Conservation (phyloP, 1,140 invertebrate species). For the Diachasmimorpha longicaudata region DNA sequence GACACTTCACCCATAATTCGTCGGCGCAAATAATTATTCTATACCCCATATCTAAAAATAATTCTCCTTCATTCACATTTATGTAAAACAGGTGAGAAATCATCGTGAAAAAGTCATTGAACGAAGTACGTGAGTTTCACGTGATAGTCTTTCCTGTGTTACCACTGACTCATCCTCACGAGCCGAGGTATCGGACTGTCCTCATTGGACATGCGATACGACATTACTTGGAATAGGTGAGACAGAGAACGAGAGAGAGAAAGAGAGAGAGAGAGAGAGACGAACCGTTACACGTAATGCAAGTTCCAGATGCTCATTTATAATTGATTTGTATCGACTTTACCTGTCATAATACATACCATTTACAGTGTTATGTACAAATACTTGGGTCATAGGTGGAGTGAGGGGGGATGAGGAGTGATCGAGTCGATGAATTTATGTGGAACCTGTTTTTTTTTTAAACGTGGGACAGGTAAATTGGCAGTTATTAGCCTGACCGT, state of each 20-base stretch:
- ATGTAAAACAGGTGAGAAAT: neutral
- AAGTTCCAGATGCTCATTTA: neutral
- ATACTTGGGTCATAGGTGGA: neutral
- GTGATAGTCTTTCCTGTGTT: neutral
- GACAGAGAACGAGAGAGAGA: too few relatives aligned
- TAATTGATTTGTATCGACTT: slow-evolving; percentile 34
- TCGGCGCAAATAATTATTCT: neutral
- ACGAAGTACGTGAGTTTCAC: neutral
- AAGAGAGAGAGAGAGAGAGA: neutral
- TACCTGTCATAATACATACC: slow-evolving; percentile 28
- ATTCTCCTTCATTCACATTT: neutral
- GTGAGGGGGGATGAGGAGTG: slow-evolving; percentile 21
- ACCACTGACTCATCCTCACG: neutral
- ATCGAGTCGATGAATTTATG: slow-evolving; percentile 48
- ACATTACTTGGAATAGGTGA: neutral
- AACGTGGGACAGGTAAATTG: slow-evolving; percentile 51
- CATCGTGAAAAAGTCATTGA: neutral
- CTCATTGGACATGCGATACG: neutral
- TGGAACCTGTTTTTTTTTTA: slow-evolving; percentile 47
- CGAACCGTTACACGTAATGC: neutral
- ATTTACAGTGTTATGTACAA: slow-evolving; percentile 12
- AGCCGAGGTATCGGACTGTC: neutral
- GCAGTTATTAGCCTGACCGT: slow-evolving; percentile 47
- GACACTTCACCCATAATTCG: neutral
- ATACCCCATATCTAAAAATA: neutral